Base-by-base conservation (phyloP, 1,140 invertebrate species). In the Ostrea denselamellosa region DNA sequence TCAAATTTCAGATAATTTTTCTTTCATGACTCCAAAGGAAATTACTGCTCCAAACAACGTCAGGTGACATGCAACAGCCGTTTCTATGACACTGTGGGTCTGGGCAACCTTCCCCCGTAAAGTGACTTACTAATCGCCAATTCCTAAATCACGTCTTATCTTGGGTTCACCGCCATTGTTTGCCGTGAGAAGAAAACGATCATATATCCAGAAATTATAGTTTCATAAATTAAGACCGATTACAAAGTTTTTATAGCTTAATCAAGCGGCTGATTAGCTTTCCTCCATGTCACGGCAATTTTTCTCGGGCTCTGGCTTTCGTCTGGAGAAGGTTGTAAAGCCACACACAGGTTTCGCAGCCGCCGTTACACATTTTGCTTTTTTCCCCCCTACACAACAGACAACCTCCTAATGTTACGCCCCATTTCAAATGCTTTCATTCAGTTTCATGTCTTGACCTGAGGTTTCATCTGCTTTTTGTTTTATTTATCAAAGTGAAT, bases 371-470 rank as follows among this genome's bases (percentile, higher is more conserved):
- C 28, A 77, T 77, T 77, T 25, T 77, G 22, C 14, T 77, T 77
- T 77, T 28, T 34, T n/a, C n/a, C 25, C 28, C 9, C 58, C 14
- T 28, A 28, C 68, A 77, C 68, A 77, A 77, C 68, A 77, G 68
- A 77, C 68, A 77, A 34, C 68, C 68, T 77, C 68, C 68, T 77
- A 77, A 77, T 77, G 68, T 77, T 77, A 77, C 68, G 68, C 68
- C 68, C 68, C 68, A 77, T 77, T 77, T 77, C 68, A 77, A 77
- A 77, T 77, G 68, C 68, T 77, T 77, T 77, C 68, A 77, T 77
- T 77, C 68, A 77, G 68, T 34, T 77, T 77, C 68, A 77, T 77
- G 68, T 77, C 68, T 77, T 77, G 68, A 77, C 68, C 68, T 25
- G 68, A 34, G 68, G 68, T 77, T 77, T 77, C 68, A 77, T 77